Percentiles rank a stretch among this genome's conserved stretches.
Evolutionary conservation across 2,797 vertebrate species (phyloP).

Genomic region (Meriones psammophilus): DNA sequence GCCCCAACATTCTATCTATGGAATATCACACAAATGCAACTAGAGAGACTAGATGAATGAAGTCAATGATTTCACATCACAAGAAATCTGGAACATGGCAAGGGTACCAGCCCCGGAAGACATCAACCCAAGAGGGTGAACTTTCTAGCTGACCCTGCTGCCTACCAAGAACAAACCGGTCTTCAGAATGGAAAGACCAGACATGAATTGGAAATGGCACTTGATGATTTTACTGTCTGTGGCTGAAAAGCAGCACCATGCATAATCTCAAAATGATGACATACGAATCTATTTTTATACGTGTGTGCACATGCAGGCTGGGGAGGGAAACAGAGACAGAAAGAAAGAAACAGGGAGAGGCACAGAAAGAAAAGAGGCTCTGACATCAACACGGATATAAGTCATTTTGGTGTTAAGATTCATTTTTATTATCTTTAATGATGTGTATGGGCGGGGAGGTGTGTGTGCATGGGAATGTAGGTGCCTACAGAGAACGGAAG

Average conservation of each 20-base stretch:
- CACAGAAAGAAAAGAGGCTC: not conserved
- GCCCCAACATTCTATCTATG: conserved; percentile 14
- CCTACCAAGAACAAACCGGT: not conserved
- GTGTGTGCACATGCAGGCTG: not conserved
- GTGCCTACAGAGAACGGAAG: not conserved
- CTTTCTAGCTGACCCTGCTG: not conserved
- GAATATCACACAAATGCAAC: not conserved
- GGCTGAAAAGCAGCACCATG: conserved; percentile 32
- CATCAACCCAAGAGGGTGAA: not conserved
- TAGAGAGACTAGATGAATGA: conserved; percentile 19
- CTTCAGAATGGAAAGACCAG: not conserved
- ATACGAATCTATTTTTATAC: not conserved
- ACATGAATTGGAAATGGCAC: not conserved
- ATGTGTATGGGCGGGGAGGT: not conserved
- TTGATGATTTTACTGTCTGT: not conserved
- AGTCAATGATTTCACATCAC: not conserved
- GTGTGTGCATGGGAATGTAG: not conserved
- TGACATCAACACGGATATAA: not conserved
- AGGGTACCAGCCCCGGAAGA: not conserved
- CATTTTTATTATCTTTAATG: not conserved
- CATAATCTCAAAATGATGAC: conserved; percentile 23
- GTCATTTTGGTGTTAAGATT: not conserved
- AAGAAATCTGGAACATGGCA: not conserved
- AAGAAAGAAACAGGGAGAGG: not conserved
- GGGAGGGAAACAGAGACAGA: not conserved